phyloP scores from a whole-genome alignment of 2,113 vertebrate species.

The human (Homo sapiens) region DNA sequence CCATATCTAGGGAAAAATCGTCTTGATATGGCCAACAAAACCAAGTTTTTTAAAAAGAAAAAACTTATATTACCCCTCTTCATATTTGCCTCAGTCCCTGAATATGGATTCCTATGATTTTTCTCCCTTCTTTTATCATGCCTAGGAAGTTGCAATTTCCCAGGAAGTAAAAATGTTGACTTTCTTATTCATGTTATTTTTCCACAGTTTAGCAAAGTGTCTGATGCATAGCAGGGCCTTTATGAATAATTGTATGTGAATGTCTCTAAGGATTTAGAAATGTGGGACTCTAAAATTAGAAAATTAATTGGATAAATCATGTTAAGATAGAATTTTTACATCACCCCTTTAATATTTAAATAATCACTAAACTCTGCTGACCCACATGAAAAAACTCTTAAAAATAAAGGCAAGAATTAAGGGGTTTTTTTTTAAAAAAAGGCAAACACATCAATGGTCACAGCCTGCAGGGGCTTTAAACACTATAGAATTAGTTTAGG shows the following conservation, averaged over 20 bases:
- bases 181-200: neutral
- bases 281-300: neutral
- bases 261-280: neutral
- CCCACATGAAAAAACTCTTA: neutral
- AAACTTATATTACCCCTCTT: neutral
- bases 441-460: neutral
- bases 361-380: neutral
- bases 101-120: neutral
- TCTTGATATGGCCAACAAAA: neutral
- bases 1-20: neutral
- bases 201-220: neutral
- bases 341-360: neutral
- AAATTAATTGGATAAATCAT: neutral
- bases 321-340: neutral
- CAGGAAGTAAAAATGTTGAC: neutral
- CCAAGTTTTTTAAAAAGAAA: neutral
- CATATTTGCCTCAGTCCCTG: neutral
- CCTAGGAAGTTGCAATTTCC: neutral
- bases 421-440: too few relatives aligned
- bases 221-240: neutral
- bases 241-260: neutral
- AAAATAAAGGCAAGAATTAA: neutral
- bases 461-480: neutral
- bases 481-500: neutral
- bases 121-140: neutral